Percentiles rank a stretch among this genome's conserved stretches.
Evolutionary conservation across 2,797 vertebrate species (phyloP).

Genomic region (Hapalemur alaotrensis): DNA sequence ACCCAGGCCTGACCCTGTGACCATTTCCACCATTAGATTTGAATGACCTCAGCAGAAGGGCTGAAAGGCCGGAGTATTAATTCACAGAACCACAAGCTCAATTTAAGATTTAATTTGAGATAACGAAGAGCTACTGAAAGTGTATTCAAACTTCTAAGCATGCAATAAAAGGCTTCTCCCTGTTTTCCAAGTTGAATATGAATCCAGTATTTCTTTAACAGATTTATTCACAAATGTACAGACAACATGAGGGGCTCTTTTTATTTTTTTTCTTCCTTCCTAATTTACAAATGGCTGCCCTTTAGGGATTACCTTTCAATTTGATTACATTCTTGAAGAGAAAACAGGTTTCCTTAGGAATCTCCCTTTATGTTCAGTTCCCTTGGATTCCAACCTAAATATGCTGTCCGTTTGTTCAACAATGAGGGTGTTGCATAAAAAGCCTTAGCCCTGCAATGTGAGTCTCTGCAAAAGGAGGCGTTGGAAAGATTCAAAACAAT

Average conservation of each 20-base stretch:
- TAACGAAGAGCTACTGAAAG: constrained; percentile 87
- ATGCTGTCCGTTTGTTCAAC: constrained; percentile 62
- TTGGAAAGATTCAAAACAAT: neutral
- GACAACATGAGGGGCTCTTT: constrained; percentile 67
- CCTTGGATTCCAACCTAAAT: constrained; percentile 73
- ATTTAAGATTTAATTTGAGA: constrained; percentile 92
- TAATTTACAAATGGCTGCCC: constrained; percentile 79
- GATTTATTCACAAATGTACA: constrained; percentile 85
- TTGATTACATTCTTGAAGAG: constrained; percentile 73
- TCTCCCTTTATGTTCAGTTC: constrained; percentile 58
- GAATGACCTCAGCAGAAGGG: constrained; percentile 87
- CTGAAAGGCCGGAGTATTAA: constrained; percentile 88
- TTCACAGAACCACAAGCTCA: constrained; percentile 88
- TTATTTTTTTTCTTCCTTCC: neutral
- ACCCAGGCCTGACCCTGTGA: constrained; percentile 85
- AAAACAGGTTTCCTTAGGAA: constrained; percentile 75
- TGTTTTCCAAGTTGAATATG: constrained; percentile 86
- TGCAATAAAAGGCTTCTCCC: constrained; percentile 83
- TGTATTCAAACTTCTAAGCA: constrained; percentile 88
- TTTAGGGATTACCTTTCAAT: constrained; percentile 78
- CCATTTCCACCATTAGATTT: constrained; percentile 86
- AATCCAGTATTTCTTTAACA: constrained; percentile 84
- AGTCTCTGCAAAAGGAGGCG: neutral
- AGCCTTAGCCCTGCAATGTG: constrained; percentile 20
- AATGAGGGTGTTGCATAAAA: neutral